Evolutionary conservation across 1,140 invertebrate species (phyloP).

Genomic region (Lordiphosa collinella): DNA sequence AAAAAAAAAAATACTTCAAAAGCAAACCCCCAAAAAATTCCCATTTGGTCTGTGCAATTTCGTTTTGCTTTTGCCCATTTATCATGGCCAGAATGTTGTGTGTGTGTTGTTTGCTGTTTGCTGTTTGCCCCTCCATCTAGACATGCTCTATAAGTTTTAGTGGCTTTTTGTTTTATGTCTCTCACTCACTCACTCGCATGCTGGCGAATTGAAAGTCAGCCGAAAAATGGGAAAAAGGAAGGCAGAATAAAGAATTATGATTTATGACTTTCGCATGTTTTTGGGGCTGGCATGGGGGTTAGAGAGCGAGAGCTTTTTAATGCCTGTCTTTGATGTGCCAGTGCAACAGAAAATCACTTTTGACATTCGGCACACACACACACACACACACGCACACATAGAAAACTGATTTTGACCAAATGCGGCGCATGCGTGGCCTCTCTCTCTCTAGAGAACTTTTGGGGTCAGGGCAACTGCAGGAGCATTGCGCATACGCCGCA

Average conservation of each 20-base stretch:
- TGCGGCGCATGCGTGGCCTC: constrained; percentile 31
- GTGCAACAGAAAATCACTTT: no score
- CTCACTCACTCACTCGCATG: constrained; percentile 16
- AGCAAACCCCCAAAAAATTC: constrained; percentile 12
- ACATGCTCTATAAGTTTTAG: constrained; percentile 29
- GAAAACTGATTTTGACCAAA: constrained; percentile 26
- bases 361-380: constrained; percentile 23
- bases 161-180: constrained; percentile 33
- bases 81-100: constrained; percentile 29
- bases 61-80: constrained; percentile 31
- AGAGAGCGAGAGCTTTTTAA: no score
- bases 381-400: constrained; percentile 7
- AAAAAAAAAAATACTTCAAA: constrained; percentile 4
- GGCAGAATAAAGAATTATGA: constrained; percentile 50
- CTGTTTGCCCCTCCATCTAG: not conserved
- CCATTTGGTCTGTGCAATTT: constrained; percentile 28
- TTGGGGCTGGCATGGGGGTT: no score
- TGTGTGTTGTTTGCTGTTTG: not conserved
- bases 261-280: constrained; percentile 53
- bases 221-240: constrained; percentile 18
- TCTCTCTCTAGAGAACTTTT: constrained; percentile 12
- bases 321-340: no score
- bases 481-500: constrained; percentile 40
- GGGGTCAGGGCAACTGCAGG: constrained; percentile 22
- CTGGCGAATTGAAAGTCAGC: constrained; percentile 27